Evolutionary conservation across 1,140 invertebrate species (phyloP), one percentile per base, ranked within the genome.

Genomic region (Temnothorax nylanderi): DNA sequence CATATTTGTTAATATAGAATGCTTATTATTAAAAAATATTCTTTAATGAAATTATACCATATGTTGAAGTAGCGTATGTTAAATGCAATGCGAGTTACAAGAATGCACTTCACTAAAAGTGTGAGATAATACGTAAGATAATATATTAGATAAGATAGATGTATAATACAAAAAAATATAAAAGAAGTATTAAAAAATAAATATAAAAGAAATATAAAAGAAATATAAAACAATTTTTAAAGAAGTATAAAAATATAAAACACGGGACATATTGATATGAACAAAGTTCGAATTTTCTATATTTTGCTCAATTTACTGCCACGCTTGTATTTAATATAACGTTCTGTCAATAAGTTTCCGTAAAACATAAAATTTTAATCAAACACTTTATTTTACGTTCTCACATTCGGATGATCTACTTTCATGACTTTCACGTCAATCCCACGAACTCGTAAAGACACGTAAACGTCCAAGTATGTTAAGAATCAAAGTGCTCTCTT

Each of bases 341-440:
- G 37, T 3, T 62, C 26, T 10, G 56, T n/a, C 18, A 62, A 47
- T 0, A 41, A 3, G 8, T 0, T 65, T 47, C 18, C 8, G 2
- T n/a, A 37, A 76, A 41, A 60, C 13, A 26, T n/a, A 16, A 76
- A 44, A 47, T 64, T 78, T 62, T 16, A 26, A n/a, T 2, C 1
- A 49, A 6, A n/a, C 58, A 64, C 54, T 64, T 64, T 16, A 76
- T 75, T 44, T 77, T 58, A 11, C 16, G 2, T 54, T 34, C 5
- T n/a, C 41, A 34, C 41, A 47, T 16, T 32, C 26, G 16, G 32
- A 21, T 41, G 51, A 41, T 58, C 34, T 75, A 75, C 44, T 72
- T 72, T 71, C n/a, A 41, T 37, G n/a, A 37, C 69, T 76, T 76
- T 47, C 41, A 37, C 44, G 26, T n/a, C 34, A 58, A 76, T 13